Percentiles rank a stretch among this genome's conserved stretches.
Conservation (phyloP, 2,113 vertebrate species). For the Zapornia atra region DNA sequence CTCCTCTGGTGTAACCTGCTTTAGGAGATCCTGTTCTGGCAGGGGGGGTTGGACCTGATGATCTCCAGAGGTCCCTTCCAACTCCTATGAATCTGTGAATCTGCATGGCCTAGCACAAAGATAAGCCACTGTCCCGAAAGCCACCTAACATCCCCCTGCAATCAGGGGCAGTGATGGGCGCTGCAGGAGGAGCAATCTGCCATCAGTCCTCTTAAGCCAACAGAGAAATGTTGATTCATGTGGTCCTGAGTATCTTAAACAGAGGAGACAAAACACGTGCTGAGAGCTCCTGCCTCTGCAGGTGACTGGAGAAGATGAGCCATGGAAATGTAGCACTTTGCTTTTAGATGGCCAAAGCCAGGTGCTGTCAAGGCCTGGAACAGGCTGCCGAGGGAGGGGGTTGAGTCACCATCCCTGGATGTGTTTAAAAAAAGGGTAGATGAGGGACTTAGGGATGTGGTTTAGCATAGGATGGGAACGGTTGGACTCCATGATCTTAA, state of each 20-base stretch:
- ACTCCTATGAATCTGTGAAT: too few relatives aligned
- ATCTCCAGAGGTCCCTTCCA: too few relatives aligned
- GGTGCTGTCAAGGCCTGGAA: not conserved
- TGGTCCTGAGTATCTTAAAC: not conserved
- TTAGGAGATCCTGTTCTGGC: too few relatives aligned
- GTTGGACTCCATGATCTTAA: too few relatives aligned
- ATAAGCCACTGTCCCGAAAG: not conserved
- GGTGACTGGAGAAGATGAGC: fast-evolving
- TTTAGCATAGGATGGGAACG: too few relatives aligned
- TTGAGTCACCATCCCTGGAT: too few relatives aligned
- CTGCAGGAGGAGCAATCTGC: not conserved
- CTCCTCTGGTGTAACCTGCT: not conserved
- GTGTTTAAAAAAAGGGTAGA: too few relatives aligned
- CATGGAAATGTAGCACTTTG: fast-evolving
- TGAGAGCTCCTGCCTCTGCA: not conserved
- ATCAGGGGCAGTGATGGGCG: fast-evolving
- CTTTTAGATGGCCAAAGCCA: not conserved
- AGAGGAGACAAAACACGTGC: not conserved
- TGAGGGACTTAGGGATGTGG: too few relatives aligned
- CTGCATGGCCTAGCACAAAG: not conserved
- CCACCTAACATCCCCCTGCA: fast-evolving
- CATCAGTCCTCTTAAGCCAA: not conserved
- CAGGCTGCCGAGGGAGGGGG: too few relatives aligned
- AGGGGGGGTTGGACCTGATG: too few relatives aligned
- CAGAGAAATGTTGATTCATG: fast-evolving